phyloP scores from a whole-genome alignment of 2,888 invertebrate genomes.

The Pemphredon lugubris region DNA sequence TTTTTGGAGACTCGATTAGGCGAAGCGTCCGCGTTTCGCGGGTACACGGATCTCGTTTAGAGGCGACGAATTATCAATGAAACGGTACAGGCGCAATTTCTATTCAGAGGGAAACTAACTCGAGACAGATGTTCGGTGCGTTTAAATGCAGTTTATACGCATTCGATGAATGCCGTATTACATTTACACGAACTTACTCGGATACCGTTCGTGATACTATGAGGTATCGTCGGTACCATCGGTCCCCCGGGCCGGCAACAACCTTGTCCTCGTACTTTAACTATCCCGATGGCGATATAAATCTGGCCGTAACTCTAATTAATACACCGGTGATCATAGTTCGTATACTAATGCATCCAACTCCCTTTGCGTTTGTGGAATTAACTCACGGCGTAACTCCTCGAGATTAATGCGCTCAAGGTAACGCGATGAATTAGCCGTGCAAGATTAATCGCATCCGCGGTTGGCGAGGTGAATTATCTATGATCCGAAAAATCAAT shows the following conservation, averaged over 20 bases:
- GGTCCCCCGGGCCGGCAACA: neutral
- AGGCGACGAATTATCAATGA: too few relatives aligned
- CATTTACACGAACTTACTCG: neutral
- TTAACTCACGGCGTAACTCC: slow-evolving; percentile 15
- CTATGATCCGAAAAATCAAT: slow-evolving; percentile 47
- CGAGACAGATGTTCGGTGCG: too few relatives aligned
- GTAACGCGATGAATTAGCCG: slow-evolving; percentile 44
- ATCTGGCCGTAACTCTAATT: slow-evolving; percentile 10
- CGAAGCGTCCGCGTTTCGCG: too few relatives aligned
- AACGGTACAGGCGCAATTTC: too few relatives aligned
- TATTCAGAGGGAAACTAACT: too few relatives aligned
- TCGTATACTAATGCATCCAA: slow-evolving; percentile 6
- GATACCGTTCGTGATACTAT: neutral
- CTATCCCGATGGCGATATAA: neutral
- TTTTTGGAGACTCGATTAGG: too few relatives aligned
- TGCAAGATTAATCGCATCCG: slow-evolving; percentile 40
- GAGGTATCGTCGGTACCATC: neutral
- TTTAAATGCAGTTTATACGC: neutral
- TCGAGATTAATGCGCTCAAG: slow-evolving; percentile 32
- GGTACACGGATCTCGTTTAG: too few relatives aligned
- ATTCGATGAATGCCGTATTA: neutral
- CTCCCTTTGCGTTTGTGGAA: slow-evolving; percentile 31
- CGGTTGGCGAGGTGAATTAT: slow-evolving; percentile 37
- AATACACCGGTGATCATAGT: slow-evolving; percentile 11
- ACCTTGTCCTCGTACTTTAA: neutral